Conservation (phyloP, 2,888 invertebrate species). For the Lomographa bimaculata region DNA sequence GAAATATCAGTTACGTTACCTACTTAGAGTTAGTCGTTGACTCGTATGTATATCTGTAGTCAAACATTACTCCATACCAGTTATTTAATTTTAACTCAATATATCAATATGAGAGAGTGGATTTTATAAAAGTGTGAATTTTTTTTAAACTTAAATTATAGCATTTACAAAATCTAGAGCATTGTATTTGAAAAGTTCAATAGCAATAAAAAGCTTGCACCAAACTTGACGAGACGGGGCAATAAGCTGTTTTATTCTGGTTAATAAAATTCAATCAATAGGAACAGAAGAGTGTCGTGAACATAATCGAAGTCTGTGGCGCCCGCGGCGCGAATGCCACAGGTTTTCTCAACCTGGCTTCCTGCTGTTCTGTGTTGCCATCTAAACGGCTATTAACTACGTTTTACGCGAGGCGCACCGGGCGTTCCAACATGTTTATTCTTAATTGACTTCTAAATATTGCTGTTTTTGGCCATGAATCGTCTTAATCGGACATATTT, state of each 20-base stretch:
- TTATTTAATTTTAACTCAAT: too few relatives aligned
- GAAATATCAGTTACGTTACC: not conserved
- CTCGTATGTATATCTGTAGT: too few relatives aligned
- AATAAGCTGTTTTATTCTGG: constrained; percentile 64
- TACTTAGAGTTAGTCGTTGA: too few relatives aligned
- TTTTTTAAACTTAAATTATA: too few relatives aligned
- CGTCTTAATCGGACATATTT: constrained; percentile 72
- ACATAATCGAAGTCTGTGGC: constrained; percentile 48
- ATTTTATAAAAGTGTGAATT: too few relatives aligned
- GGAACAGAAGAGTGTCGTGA: constrained; percentile 63
- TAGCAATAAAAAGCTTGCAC: constrained; percentile 26
- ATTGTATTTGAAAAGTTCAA: not conserved
- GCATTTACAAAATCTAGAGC: constrained; percentile 3
- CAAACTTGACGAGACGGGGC: constrained; percentile 40
- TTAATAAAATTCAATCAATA: constrained; percentile 70
- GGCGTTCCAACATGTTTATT: constrained; percentile 68
- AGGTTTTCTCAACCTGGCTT: constrained; percentile 55
- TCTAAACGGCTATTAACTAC: constrained; percentile 70
- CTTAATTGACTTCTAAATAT: constrained; percentile 78
- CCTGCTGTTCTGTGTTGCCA: constrained; percentile 72
- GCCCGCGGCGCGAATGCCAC: constrained; percentile 56
- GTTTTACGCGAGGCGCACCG: constrained; percentile 67
- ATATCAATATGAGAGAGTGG: too few relatives aligned
- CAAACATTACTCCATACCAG: too few relatives aligned
- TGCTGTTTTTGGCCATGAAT: constrained; percentile 72